phyloP scores from a whole-genome alignment of 2,888 invertebrate genomes.

The Entomobrya proxima region DNA sequence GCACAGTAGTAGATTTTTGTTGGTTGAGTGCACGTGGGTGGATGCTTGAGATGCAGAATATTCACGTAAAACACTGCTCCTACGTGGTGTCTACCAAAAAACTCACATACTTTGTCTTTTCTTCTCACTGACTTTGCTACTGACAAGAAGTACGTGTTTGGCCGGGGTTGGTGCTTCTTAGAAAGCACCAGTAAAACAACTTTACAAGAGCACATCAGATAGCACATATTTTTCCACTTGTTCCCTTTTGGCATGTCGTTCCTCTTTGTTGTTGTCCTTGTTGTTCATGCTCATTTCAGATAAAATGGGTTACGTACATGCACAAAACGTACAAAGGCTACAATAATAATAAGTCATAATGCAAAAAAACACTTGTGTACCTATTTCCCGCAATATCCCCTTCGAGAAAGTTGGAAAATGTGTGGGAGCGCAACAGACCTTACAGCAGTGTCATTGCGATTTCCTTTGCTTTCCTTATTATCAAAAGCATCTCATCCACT shows the following conservation, averaged over 20 bases:
- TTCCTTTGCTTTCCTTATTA: not conserved
- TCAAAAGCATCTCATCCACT: not conserved
- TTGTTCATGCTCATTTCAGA: not conserved
- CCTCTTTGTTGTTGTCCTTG: not conserved
- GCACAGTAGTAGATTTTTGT: not conserved
- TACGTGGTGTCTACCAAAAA: not conserved
- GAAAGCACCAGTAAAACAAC: not conserved
- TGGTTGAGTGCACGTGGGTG: conserved; percentile 2
- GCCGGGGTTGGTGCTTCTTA: not conserved
- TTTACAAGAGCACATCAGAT: no score
- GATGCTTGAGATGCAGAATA: not conserved
- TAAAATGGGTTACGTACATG: not conserved
- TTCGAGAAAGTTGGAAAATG: no score
- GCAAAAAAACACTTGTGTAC: no score
- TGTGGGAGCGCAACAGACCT: conserved; percentile 22
- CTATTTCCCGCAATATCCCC: no score
- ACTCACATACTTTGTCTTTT: not conserved
- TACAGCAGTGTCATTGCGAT: conserved; percentile 5
- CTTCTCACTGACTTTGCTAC: not conserved
- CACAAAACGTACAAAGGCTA: no score
- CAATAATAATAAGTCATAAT: no score
- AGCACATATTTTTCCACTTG: not conserved
- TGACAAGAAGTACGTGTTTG: not conserved
- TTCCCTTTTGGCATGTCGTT: not conserved
- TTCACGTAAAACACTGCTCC: not conserved